Base-by-base conservation (phyloP, 2,797 vertebrate species). In the Haliaeetus vocifer region DNA sequence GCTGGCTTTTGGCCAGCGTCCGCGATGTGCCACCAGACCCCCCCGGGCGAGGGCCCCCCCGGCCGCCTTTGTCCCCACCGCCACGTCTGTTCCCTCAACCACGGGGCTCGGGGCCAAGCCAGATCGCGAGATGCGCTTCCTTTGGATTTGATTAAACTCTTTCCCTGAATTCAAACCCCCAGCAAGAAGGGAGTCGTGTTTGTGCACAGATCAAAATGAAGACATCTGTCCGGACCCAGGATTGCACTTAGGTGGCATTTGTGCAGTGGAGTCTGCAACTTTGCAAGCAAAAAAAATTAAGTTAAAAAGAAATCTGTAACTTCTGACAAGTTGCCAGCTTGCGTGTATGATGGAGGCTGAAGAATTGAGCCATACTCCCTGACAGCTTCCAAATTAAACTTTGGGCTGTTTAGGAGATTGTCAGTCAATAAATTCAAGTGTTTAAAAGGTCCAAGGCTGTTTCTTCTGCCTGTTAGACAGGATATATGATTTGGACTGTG, bases 301-400 rank as follows among this genome's bases (percentile, higher is more conserved):
- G 23, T 10, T 10, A 11, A 10, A 15, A 11, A 45, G 42, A 10
- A 55, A 13, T 8, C 63, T 21, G 82, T 35, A 35, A 29, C 56
- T 35, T 1, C n/a, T 67, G 88, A 75, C 82, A 29, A 16, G 88
- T 44, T 80, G 61, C 88, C 88, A 86, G 67, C 42, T 33, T 23
- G 31, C 15, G 72, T 15, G 45, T 9, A 31, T 77, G 90, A 59
- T 42, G 88, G 4, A n/a, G 0, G 7, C 80, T 15, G 68, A 83
- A 67, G 73, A 70, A 62, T 40, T 23, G 65, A 90, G 80, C 83
- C 47, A 26, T 56, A 31, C 25, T 67, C 68, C 68, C 88, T 94
- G 92, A 77, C 96, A 96, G 95, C 88, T 92, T 11, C 94, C 94
- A 95, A 56, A 96, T 96, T 86, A 94, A 92, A 93, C 80, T 21